phyloP scores from a whole-genome alignment of 2,888 invertebrate species.

The Shargacucullia verbasci region DNA sequence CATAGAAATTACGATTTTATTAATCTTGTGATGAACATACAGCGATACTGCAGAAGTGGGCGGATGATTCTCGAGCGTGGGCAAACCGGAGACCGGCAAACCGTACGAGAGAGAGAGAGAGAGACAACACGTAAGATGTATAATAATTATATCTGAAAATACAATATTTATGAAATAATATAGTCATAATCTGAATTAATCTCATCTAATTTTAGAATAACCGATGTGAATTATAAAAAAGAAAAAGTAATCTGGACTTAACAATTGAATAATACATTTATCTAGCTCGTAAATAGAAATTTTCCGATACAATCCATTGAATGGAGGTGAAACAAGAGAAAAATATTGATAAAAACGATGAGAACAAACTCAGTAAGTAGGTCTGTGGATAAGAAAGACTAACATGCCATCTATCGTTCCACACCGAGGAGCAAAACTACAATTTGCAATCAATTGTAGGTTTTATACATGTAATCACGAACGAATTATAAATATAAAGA shows the following conservation, averaged over 20 bases:
- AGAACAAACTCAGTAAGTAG: constrained; percentile 56
- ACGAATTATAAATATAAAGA: constrained; percentile 31
- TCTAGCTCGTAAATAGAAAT: constrained; percentile 24
- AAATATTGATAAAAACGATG: constrained; percentile 46
- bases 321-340: constrained; percentile 29
- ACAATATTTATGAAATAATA: constrained; percentile 22
- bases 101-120: constrained; percentile 35
- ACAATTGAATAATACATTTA: background rate
- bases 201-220: no score
- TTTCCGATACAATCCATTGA: constrained; percentile 33
- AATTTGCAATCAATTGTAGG: constrained; percentile 55
- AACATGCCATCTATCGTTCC: constrained; percentile 49
- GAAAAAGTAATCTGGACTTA: no score
- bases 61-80: constrained; percentile 70
- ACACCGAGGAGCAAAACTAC: constrained; percentile 56
- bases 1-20: constrained; percentile 61
- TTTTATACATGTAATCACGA: constrained; percentile 50
- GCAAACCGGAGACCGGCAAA: constrained; percentile 58
- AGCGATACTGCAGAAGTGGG: constrained; percentile 54
- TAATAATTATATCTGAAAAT: constrained; percentile 28
- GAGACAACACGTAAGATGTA: constrained; percentile 17
- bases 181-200: background rate
- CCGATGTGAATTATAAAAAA: no score
- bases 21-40: constrained; percentile 60
- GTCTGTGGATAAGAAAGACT: constrained; percentile 55